Conservation (phyloP, 1,140 invertebrate genomes). For the Bombus ignitus region DNA sequence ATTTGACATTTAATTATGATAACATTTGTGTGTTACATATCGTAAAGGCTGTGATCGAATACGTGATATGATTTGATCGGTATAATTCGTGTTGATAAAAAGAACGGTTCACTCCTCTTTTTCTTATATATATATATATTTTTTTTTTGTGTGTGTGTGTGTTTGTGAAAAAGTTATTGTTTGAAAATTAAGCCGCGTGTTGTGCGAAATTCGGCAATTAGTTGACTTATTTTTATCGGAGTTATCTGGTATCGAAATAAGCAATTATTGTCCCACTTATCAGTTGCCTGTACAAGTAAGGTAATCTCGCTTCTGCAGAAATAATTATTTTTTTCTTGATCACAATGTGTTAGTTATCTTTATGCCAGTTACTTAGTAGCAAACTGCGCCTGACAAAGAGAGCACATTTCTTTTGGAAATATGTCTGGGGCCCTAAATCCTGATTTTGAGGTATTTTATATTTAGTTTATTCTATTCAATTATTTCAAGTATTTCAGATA, state of each 20-base stretch:
- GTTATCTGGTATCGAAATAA: constrained; percentile 37
- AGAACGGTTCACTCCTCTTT: not conserved
- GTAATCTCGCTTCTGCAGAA: not conserved
- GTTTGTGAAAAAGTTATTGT: not conserved
- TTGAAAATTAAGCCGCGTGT: not conserved
- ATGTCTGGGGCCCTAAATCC: constrained; percentile 58
- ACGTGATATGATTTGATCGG: not conserved
- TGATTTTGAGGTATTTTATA: constrained; percentile 55
- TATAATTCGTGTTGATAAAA: not conserved
- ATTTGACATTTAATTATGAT: not conserved
- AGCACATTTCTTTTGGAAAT: constrained; percentile 4
- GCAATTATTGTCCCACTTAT: constrained; percentile 14
- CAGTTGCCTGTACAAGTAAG: not conserved
- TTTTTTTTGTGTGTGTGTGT: not conserved
- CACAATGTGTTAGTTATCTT: not conserved
- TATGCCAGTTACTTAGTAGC: constrained; percentile 23
- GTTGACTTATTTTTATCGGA: constrained; percentile 24
- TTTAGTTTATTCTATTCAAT: not conserved
- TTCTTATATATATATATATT: not conserved
- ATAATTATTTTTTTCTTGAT: constrained; percentile 14
- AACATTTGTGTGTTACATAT: not conserved
- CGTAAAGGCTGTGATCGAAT: not conserved
- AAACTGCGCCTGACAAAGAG: not conserved
- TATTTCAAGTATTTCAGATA: not conserved
- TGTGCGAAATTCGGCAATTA: not conserved